Conservation (phyloP, 2,888 invertebrate species). For the Pseudococcus jackbeardsleyi region DNA sequence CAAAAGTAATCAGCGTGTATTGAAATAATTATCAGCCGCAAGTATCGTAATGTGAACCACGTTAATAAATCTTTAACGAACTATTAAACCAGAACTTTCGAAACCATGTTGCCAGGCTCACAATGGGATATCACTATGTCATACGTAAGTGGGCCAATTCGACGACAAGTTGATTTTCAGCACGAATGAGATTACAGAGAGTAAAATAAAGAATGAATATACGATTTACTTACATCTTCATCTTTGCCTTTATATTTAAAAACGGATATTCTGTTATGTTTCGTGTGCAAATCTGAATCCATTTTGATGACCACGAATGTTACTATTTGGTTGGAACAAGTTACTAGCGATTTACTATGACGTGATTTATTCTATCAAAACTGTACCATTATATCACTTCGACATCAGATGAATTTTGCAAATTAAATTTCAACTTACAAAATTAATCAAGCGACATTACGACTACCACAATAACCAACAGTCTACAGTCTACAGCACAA, state of each 20-base stretch:
- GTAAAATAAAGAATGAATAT: constrained; percentile 4
- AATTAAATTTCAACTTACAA: background rate
- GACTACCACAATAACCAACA: constrained; percentile 36
- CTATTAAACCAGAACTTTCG: background rate
- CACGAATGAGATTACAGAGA: background rate
- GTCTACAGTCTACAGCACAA: constrained; percentile 41
- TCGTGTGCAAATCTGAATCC: constrained; percentile 79
- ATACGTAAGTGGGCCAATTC: background rate
- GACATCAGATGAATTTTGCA: background rate
- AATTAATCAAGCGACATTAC: constrained; percentile 46
- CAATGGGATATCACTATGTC: background rate
- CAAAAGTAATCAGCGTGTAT: background rate
- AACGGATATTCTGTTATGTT: constrained; percentile 86
- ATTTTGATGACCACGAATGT: constrained; percentile 74
- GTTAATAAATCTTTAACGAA: background rate
- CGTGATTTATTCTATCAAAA: background rate
- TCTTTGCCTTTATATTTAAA: constrained; percentile 99
- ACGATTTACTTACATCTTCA: constrained; percentile 88
- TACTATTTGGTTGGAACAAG: background rate
- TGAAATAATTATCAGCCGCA: background rate
- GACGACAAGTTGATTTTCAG: background rate
- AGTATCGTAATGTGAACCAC: background rate
- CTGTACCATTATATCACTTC: constrained; percentile 5
- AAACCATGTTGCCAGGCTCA: constrained; percentile 30
- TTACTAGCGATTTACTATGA: background rate